Evolutionary conservation across 2,888 invertebrate genomes (phyloP).

Genomic region (Pseudoips prasinana): DNA sequence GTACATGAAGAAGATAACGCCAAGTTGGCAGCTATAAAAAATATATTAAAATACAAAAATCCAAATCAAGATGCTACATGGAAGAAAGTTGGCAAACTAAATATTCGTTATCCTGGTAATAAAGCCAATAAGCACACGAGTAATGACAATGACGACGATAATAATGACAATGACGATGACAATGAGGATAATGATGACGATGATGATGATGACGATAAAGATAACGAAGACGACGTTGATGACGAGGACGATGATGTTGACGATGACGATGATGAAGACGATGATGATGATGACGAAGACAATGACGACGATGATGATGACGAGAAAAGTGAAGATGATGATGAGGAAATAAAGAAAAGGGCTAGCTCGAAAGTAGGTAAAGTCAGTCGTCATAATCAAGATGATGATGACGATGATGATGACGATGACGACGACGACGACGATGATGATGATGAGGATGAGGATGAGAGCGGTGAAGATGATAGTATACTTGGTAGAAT

Average conservation of each 20-base stretch:
- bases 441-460: slow-evolving; percentile 61
- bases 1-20: slow-evolving; percentile 54
- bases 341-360: slow-evolving; percentile 40
- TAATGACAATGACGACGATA: slow-evolving; percentile 63
- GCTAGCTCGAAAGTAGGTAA: slow-evolving; percentile 37
- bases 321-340: slow-evolving; percentile 57
- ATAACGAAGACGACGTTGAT: slow-evolving; percentile 53
- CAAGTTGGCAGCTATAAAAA: slow-evolving; percentile 38
- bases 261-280: slow-evolving; percentile 59
- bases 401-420: slow-evolving; percentile 48
- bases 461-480: slow-evolving; percentile 77
- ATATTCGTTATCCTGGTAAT: slow-evolving; percentile 39
- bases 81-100: slow-evolving; percentile 43
- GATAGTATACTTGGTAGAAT: slow-evolving; percentile 75
- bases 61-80: slow-evolving; percentile 34
- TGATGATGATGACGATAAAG: slow-evolving; percentile 61
- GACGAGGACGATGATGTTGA: slow-evolving; percentile 45
- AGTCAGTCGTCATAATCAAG: slow-evolving; percentile 47
- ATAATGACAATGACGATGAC: slow-evolving; percentile 53
- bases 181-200: slow-evolving; percentile 46
- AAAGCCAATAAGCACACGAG: slow-evolving; percentile 30
- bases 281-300: slow-evolving; percentile 72
- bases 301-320: slow-evolving; percentile 64
- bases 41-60: slow-evolving; percentile 37
- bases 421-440: slow-evolving; percentile 67